Base-by-base conservation (phyloP, 2,113 vertebrate genomes). In the Thamnaconus septentrionalis region DNA sequence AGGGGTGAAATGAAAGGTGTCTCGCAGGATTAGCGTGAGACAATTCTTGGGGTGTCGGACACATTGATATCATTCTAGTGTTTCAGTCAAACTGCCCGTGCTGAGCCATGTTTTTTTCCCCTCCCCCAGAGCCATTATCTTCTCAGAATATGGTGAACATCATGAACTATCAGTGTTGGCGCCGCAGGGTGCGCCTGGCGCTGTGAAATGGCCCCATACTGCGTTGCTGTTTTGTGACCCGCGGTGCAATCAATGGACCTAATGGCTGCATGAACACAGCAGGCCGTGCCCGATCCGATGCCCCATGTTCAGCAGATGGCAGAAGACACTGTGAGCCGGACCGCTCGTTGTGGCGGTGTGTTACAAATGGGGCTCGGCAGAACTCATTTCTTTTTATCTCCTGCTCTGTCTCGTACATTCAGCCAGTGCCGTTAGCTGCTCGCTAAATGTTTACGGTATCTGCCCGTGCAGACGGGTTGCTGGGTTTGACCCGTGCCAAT, bases 301-400 rank as follows among this genome's bases (percentile, higher is more conserved):
- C 51, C 66, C 50, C 58, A 71, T 64, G 72, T 69, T 66, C 12
- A 79, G 47, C 78, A 87, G 80, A 79, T 79, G 73, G 71, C 44
- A 54, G 6, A 47, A 54, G 12, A 58, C 61, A 53, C 49, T 68
- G 49, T 51, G 49, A 42, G 47, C n/a, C 7, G 0, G 39, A 42
- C 42, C 61, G 52, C 56, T 10, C n/a, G 53, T 55, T 54, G 51
- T 31, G 18, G 18, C 40, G 57, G 5, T 39, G n/a, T 53, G 9
- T 3, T 18, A 46, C 31, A 41, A 52, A 59, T 47, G 41, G 63
- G 3, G 53, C 18, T 31, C 18, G 18, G 18, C 18, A 31, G 18
- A 31, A 31, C 18, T 31, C 18, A 31, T 31, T 31, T 31, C 18
- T 31, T 31, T 31, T 31, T 31, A 31, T 31, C 18, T 31, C 18